These are phyloP conservation scores for Ctenochaetus hawaiiensis DNA, from an alignment of 2,797 vertebrate species.

Conservation along the genomic window DNA sequence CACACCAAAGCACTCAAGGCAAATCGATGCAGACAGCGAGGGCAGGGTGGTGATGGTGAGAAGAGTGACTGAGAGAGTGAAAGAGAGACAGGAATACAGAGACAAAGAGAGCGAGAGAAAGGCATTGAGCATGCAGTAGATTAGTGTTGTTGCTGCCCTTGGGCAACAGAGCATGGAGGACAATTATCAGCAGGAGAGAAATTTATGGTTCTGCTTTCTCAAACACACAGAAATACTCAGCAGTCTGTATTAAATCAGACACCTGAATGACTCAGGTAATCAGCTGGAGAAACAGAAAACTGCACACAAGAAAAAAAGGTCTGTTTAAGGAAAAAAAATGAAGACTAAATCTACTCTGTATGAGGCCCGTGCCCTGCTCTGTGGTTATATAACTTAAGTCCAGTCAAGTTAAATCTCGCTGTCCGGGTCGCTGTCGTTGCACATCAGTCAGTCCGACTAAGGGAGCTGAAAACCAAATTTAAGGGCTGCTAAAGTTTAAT, in stretches of 20 bases:
- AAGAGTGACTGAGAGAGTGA: conserved; percentile 50
- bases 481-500: conserved; percentile 28
- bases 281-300: conserved; percentile 26
- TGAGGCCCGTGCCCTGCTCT: conserved; percentile 40
- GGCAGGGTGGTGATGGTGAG: conserved; percentile 31
- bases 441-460: conserved; percentile 50
- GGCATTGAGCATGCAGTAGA: conserved; percentile 70
- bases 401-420: conserved; percentile 70
- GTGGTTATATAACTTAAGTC: conserved; percentile 73
- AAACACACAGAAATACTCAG: conserved; percentile 37
- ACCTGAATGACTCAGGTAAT: conserved; percentile 53
- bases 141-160: conserved; percentile 75
- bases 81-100: conserved; percentile 39
- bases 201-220: conserved; percentile 39
- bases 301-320: conserved; percentile 13
- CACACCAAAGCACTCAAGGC: conserved; percentile 52
- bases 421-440: conserved; percentile 49
- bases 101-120: conserved; percentile 29
- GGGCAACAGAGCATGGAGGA: conserved; percentile 75
- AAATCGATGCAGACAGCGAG: conserved; percentile 58
- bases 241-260: conserved; percentile 41
- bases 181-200: conserved; percentile 73
- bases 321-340: conserved; percentile 32
- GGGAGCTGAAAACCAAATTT: conserved; percentile 25
- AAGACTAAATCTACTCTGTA: conserved; percentile 45